These are phyloP conservation scores for Xylocopa sonorina DNA, from an alignment of 1,140 invertebrate species.

Conservation along the genomic window DNA sequence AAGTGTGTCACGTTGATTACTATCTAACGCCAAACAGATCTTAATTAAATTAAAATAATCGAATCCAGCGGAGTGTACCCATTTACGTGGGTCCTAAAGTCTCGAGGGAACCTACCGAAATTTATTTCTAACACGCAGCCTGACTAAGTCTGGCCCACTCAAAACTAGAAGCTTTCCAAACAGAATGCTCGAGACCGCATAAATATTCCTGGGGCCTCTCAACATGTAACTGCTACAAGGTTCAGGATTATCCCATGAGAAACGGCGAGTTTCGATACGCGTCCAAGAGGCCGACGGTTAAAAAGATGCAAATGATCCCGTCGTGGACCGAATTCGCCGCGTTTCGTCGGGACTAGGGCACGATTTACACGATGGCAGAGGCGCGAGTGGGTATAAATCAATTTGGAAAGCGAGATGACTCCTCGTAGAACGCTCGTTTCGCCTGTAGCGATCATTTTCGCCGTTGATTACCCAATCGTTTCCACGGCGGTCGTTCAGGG, in stretches of 20 bases:
- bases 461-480: not conserved
- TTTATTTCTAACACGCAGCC: too few relatives aligned
- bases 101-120: too few relatives aligned
- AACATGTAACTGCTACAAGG: not conserved
- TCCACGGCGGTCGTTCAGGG: not conserved
- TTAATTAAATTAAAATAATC: too few relatives aligned
- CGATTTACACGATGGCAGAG: slow-evolving; percentile 23
- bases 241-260: slow-evolving; percentile 32
- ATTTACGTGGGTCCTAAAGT: too few relatives aligned
- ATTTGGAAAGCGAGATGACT: slow-evolving; percentile 20
- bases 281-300: not conserved
- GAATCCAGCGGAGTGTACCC: too few relatives aligned
- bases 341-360: not conserved
- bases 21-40: too few relatives aligned
- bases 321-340: not conserved
- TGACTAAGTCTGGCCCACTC: not conserved
- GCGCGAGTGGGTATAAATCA: slow-evolving; percentile 42
- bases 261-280: slow-evolving; percentile 26
- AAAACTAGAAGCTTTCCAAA: slow-evolving; percentile 1
- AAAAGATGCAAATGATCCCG: not conserved
- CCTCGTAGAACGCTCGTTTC: not conserved
- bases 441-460: slow-evolving; percentile 25
- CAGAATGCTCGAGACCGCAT: slow-evolving; percentile 2
- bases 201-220: not conserved
- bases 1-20: too few relatives aligned